A percentile compares a stretch with the other conserved stretches of the same genome.
These are phyloP conservation scores for Pteropus alecto DNA, from an alignment of 2,113 vertebrate genomes.

Conservation along the genomic window DNA sequence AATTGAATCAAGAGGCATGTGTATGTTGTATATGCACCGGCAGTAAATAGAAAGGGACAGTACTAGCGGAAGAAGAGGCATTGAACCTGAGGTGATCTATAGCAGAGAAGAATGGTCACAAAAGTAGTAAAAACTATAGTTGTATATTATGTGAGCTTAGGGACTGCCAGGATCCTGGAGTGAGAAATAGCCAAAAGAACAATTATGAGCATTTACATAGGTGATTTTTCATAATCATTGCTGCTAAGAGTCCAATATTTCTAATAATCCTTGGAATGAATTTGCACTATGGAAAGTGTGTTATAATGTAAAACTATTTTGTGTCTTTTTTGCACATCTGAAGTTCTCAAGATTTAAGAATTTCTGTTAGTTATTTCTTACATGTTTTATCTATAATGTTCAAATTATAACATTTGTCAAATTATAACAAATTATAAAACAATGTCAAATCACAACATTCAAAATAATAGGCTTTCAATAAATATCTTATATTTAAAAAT, in stretches of 20 bases:
- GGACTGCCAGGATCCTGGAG: neutral
- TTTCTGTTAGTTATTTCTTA: neutral
- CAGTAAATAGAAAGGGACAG: neutral
- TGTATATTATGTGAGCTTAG: neutral
- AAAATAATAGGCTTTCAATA: neutral
- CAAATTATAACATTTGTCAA: too few relatives aligned
- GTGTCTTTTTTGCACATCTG: neutral
- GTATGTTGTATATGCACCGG: fast-evolving
- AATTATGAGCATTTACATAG: neutral
- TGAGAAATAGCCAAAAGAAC: neutral
- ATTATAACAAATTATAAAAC: neutral
- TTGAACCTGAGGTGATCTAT: neutral
- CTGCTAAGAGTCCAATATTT: neutral
- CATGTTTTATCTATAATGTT: neutral
- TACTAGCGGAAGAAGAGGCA: neutral
- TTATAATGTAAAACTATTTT: neutral
- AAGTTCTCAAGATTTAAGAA: neutral
- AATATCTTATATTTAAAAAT: neutral
- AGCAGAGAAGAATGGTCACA: neutral
- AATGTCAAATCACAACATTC: neutral
- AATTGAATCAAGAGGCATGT: neutral
- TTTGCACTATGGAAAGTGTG: neutral
- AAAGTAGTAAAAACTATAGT: neutral
- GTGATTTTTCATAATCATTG: neutral
- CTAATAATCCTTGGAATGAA: neutral